These are phyloP conservation scores for Hestina assimilis DNA, from an alignment of 1,140 invertebrate species.

Conservation along the genomic window DNA sequence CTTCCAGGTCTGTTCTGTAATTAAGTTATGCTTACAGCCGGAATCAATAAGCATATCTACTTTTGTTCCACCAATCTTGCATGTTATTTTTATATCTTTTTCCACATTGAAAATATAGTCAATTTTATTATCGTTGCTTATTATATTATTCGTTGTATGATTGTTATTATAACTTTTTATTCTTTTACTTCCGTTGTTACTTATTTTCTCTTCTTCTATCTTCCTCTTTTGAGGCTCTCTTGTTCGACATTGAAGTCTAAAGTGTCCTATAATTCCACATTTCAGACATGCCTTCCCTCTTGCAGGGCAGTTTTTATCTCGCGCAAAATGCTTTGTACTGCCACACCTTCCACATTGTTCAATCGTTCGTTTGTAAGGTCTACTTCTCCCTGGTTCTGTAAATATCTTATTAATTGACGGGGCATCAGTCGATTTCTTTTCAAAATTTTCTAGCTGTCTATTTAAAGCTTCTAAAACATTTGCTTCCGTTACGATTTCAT, in stretches of 20 bases:
- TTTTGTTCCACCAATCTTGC: constrained; percentile 24
- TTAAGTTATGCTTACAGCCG: constrained; percentile 27
- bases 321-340: not conserved
- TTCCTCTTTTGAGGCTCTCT: not conserved
- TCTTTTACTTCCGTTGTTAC: not conserved
- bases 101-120: constrained; percentile 25
- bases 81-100: constrained; percentile 12
- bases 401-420: not conserved
- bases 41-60: constrained; percentile 32
- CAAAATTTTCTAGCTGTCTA: not conserved
- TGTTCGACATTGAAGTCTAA: not conserved
- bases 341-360: not conserved
- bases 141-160: not conserved
- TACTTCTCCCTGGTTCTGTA: not conserved
- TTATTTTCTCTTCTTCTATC: not conserved
- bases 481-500: constrained; percentile 4
- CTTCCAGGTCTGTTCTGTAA: constrained; percentile 40
- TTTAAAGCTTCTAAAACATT: constrained; percentile 4
- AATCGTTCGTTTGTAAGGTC: not conserved
- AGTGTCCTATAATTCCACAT: not conserved
- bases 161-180: no score
- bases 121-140: not conserved
- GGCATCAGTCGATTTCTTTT: not conserved
- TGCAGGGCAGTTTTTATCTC: not conserved
- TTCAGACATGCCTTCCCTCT: not conserved